A percentile compares a stretch with the other conserved stretches of the same genome.
phyloP scores from a whole-genome alignment of 1,140 invertebrate genomes.

The Panulirus ornatus region DNA sequence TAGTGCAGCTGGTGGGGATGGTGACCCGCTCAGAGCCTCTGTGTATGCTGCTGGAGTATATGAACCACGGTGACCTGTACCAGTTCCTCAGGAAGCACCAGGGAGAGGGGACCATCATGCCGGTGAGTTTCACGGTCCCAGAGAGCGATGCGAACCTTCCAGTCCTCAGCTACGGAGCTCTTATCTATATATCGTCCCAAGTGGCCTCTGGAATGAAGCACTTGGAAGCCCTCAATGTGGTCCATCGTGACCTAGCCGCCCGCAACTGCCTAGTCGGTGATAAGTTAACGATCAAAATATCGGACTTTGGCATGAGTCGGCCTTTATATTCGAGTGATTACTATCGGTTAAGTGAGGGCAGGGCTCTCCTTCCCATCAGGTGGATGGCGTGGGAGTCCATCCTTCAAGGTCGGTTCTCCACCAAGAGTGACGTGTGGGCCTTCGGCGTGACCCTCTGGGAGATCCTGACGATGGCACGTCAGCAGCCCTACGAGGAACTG shows the following conservation, averaged over 20 bases:
- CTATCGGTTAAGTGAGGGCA: conserved; percentile 85
- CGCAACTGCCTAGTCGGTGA: conserved; percentile 80
- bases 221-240: conserved; percentile 87
- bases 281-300: conserved; percentile 79
- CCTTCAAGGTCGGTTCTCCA: conserved; percentile 87
- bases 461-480: conserved; percentile 89
- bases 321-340: conserved; percentile 84
- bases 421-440: conserved; percentile 93
- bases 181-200: conserved; percentile 85
- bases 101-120: conserved; percentile 81
- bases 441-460: conserved; percentile 94
- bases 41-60: conserved; percentile 75
- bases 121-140: conserved; percentile 75
- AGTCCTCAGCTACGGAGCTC: conserved; percentile 82
- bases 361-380: conserved; percentile 79
- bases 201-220: conserved; percentile 92
- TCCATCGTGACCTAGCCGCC: conserved; percentile 88
- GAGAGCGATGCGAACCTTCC: conserved; percentile 82
- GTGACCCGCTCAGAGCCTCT: conserved; percentile 74
- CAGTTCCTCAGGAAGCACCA: conserved; percentile 82
- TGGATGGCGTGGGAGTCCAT: conserved; percentile 76
- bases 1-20: conserved; percentile 74
- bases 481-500: conserved; percentile 88
- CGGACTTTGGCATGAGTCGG: conserved; percentile 81
- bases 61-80: conserved; percentile 75